A percentile compares a stretch with the other conserved stretches of the same genome.
Conservation (phyloP, 2,113 vertebrate species). For the Climacteris rufus region DNA sequence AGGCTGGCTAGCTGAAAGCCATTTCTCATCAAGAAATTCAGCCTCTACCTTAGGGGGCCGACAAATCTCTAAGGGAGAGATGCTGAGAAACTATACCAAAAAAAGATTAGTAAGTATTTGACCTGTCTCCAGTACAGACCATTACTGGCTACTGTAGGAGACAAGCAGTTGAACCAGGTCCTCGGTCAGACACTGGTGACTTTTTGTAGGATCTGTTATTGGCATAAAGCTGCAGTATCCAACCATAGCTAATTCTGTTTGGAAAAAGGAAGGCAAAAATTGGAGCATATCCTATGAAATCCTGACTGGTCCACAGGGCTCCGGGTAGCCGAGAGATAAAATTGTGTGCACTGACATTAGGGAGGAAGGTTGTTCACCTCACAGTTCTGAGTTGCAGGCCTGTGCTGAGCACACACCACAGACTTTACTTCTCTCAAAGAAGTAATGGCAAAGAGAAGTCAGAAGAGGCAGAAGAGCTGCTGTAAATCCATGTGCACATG, state of each 20-base stretch:
- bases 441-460: background rate
- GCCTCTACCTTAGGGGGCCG: background rate
- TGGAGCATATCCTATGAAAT: rapidly evolving
- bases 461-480: background rate
- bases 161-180: background rate
- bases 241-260: background rate
- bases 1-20: background rate
- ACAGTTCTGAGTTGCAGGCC: background rate
- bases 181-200: background rate
- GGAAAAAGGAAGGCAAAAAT: background rate
- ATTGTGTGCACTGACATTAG: background rate
- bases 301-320: background rate
- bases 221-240: background rate
- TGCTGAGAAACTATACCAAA: background rate
- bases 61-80: background rate
- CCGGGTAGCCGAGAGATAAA: background rate
- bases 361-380: background rate
- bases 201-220: background rate
- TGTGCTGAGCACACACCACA: background rate
- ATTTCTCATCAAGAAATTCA: background rate
- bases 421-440: background rate
- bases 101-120: background rate
- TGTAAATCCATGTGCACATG: background rate
- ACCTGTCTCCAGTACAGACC: background rate
- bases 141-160: background rate